Evolutionary conservation across 1,140 invertebrate genomes (phyloP).

Genomic region (Drosophila nebulosa): DNA sequence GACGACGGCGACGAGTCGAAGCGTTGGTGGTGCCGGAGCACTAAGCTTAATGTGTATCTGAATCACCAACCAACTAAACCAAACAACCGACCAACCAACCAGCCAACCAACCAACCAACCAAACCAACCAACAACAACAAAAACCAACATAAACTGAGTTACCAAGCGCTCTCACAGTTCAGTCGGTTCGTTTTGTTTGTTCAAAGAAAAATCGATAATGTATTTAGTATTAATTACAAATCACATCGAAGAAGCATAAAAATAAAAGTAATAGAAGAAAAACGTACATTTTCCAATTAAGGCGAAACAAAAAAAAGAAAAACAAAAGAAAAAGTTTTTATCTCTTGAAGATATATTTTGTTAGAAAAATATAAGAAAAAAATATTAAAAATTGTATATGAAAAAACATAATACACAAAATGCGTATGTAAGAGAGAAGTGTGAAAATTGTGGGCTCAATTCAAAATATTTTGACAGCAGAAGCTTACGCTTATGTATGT

Average conservation of each 20-base stretch:
- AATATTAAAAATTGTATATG: too few species aligned
- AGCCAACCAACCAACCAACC: background rate
- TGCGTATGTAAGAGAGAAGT: conserved; percentile 12
- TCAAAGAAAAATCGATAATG: conserved; percentile 13
- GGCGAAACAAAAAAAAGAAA: background rate
- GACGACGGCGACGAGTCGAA: background rate
- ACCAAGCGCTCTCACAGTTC: background rate
- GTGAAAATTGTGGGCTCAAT: conserved; percentile 57
- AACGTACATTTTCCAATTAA: background rate
- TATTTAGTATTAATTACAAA: conserved; percentile 20
- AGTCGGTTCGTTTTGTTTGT: background rate
- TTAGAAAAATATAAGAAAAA: too few species aligned
- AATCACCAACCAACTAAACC: conserved; percentile 5
- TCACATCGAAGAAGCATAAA: conserved; percentile 5
- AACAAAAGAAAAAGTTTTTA: background rate
- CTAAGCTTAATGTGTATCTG: conserved; percentile 13
- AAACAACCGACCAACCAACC: background rate
- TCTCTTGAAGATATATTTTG: too few species aligned
- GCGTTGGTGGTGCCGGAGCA: background rate
- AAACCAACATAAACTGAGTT: background rate
- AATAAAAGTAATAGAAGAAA: background rate
- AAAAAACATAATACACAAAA: conserved; percentile 6
- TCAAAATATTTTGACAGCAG: conserved; percentile 40
- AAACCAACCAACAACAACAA: conserved; percentile 2
- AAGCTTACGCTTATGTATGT: background rate